Evolutionary conservation across 2,888 invertebrate genomes (phyloP), one percentile per base, ranked within the genome.

Genomic region (Myopa testacea): DNA sequence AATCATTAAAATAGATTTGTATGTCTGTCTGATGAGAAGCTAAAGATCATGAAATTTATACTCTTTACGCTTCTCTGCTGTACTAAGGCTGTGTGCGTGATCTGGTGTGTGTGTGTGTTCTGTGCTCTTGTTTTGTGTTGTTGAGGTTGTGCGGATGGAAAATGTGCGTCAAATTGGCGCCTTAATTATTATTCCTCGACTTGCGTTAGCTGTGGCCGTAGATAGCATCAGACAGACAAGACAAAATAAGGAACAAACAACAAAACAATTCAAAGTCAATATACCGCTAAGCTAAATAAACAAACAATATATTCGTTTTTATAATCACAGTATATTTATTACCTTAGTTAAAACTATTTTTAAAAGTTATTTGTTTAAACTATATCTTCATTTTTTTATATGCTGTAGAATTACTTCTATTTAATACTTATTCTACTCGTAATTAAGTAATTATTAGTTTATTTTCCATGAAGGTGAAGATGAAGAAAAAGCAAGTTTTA

Each of bases 151-250:
- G 62, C 70, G 70, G 70, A 70, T 70, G 63, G 76, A 69, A 80
- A 79, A 80, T 80, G 80, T 81, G 81, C 82, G 82, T 80, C 82
- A 81, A 82, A 81, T 82, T 81, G 82, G 82, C 82, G 82, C 82
- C 82, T 80, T 78, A 81, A 81, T 79, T 81, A 80, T 80, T 81
- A 79, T 79, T 80, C 71, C 77, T 80, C 78, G 77, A 81, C 79
- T 65, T 37, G 34, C 79, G 73, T 81, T 74, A 14, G 37, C 37
- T 45, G 80, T 73, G 26, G 45, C 55, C 70, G 26, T 16, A 38
- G 55, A 72, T 19, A 55, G 67, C 50, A 77, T 38, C 34, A 67
- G 67, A 65, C 72, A 65, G 77, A 72, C 19, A 67, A 45, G 65
- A 12, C 19, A n/a, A 19, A 26, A 34, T n/a, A 52, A 52, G 19